Conservation (phyloP, 2,113 vertebrate genomes). For the Lanius collurio region DNA sequence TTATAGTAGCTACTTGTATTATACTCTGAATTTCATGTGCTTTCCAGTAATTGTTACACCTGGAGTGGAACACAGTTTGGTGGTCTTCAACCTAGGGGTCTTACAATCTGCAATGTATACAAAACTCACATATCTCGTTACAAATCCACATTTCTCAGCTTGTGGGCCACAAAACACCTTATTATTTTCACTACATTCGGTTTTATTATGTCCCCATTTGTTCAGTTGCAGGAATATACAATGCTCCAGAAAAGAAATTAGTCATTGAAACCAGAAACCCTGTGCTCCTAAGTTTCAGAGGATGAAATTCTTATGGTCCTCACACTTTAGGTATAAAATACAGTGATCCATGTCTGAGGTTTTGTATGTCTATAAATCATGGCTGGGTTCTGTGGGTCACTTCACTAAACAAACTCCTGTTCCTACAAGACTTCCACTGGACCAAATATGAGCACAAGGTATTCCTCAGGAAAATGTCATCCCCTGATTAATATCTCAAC, state of each 20-base stretch:
- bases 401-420: background rate
- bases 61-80: background rate
- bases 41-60: background rate
- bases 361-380: background rate
- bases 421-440: background rate
- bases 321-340: background rate
- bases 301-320: background rate
- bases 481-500: background rate
- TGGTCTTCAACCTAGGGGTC: background rate
- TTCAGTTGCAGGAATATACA: background rate
- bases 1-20: background rate
- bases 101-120: background rate
- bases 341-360: background rate
- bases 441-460: background rate
- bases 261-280: background rate
- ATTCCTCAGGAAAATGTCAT: background rate
- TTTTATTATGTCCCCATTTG: background rate
- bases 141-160: background rate
- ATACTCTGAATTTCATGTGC: background rate
- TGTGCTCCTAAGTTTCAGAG: background rate
- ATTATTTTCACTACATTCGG: accelerated
- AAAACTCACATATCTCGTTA: background rate
- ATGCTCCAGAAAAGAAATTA: background rate
- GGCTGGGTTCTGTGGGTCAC: background rate
- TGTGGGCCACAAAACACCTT: background rate